phyloP scores from a whole-genome alignment of 2,888 invertebrate species.

The Sinotaia quadrata region DNA sequence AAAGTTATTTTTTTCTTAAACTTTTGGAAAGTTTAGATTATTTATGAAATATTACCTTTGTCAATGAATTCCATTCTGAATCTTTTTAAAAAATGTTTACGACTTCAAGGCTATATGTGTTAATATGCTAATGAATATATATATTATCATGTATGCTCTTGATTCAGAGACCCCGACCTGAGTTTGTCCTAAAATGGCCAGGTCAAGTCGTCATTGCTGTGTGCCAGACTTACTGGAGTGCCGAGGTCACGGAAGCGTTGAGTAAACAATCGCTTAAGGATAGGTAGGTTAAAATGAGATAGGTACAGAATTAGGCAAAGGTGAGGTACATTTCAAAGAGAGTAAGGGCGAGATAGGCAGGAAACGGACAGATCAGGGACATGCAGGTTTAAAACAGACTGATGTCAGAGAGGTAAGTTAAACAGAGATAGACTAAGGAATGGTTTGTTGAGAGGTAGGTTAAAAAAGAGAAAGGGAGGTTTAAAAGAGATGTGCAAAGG shows the following conservation, averaged over 20 bases:
- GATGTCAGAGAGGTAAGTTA: too few species aligned
- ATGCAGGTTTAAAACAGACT: too few species aligned
- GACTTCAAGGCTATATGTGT: too few species aligned
- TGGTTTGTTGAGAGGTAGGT: too few species aligned
- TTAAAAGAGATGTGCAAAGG: too few species aligned
- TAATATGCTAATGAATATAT: too few species aligned
- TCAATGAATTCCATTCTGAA: background rate
- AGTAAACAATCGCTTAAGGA: constrained; percentile 73
- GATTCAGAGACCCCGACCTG: constrained; percentile 73
- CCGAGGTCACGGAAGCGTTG: constrained; percentile 81
- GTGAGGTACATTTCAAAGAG: too few species aligned
- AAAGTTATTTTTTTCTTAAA: too few species aligned
- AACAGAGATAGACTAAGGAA: too few species aligned
- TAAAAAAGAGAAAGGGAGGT: too few species aligned
- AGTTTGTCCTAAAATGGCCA: constrained; percentile 85
- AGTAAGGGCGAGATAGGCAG: background rate
- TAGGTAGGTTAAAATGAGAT: constrained; percentile 5
- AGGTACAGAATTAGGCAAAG: too few species aligned
- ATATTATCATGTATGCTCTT: constrained; percentile 4
- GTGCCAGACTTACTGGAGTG: constrained; percentile 83
- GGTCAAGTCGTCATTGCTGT: constrained; percentile 86
- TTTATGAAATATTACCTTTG: background rate
- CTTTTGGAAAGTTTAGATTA: background rate
- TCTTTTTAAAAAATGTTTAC: background rate
- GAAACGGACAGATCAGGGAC: too few species aligned